Conservation (phyloP, 2,888 invertebrate genomes). For the Lithophane leautieri region DNA sequence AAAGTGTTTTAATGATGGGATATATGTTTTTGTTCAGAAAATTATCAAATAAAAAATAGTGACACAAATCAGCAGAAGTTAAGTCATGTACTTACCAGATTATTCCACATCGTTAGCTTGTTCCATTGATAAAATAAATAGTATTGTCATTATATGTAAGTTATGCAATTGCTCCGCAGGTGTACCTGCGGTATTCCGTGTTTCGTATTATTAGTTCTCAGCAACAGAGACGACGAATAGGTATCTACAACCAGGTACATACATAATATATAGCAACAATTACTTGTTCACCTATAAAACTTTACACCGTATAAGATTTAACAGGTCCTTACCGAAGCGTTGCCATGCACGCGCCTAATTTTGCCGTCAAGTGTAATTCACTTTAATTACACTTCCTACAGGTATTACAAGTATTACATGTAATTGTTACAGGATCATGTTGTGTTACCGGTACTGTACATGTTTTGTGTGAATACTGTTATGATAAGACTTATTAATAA, state of each 20-base stretch:
- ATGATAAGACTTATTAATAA: slow-evolving; percentile 17
- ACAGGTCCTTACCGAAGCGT: slow-evolving; percentile 7
- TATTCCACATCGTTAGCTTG: not conserved
- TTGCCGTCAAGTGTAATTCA: slow-evolving; percentile 21
- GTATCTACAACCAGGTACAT: not conserved
- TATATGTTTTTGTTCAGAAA: not conserved
- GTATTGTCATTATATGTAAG: not conserved
- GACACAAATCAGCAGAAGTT: not conserved
- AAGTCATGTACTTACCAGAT: not conserved
- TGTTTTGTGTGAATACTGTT: slow-evolving; percentile 7
- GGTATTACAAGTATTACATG: not conserved
- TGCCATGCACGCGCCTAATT: slow-evolving; percentile 14
- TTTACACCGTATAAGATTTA: slow-evolving; percentile 26
- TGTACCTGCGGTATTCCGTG: not conserved
- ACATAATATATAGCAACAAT: slow-evolving; percentile 3
- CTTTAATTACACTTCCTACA: slow-evolving; percentile 27
- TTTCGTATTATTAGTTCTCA: not conserved
- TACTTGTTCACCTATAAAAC: slow-evolving; percentile 19
- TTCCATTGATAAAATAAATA: not conserved
- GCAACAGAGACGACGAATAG: not conserved
- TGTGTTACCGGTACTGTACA: not conserved
- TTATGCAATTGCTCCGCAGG: not conserved
- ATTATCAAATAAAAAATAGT: not conserved
- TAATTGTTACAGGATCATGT: slow-evolving; percentile 1
- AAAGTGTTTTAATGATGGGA: not conserved